Percentiles rank a stretch among this genome's conserved stretches.
These are phyloP conservation scores for Gyrodactylus bullatarudis DNA, from an alignment of 1,140 invertebrate genomes.

Conservation along the genomic window DNA sequence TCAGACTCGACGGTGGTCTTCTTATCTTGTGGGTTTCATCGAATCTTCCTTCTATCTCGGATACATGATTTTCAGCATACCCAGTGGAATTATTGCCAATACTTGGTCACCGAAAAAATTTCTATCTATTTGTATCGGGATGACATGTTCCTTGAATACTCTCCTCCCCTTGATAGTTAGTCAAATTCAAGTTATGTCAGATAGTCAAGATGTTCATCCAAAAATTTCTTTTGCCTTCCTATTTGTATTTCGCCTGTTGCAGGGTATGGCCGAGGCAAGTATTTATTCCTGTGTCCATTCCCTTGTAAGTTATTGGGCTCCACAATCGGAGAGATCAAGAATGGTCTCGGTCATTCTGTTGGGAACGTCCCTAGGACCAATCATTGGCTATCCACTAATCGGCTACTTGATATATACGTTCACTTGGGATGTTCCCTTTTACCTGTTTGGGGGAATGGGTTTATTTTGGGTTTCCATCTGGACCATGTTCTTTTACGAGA, in stretches of 20 bases:
- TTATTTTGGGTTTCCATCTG: not conserved
- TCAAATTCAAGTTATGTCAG: not conserved
- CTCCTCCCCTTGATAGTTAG: not conserved
- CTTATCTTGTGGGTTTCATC: not conserved
- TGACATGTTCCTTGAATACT: not conserved
- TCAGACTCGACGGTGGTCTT: not conserved
- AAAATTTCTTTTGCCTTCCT: not conserved
- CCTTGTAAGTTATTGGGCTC: slow-evolving; percentile 2
- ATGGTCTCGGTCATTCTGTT: not conserved
- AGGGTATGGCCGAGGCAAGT: slow-evolving; percentile 5
- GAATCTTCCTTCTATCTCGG: slow-evolving; percentile 6
- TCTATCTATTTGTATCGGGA: not conserved
- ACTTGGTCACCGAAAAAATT: not conserved
- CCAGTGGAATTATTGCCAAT: not conserved
- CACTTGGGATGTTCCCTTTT: not conserved
- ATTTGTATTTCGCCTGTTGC: not conserved
- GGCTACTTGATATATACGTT: not conserved
- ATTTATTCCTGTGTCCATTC: not conserved
- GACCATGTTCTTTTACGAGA: not conserved
- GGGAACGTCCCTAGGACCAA: slow-evolving; percentile 5
- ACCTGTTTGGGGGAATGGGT: not conserved
- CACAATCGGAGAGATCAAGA: slow-evolving; percentile 1
- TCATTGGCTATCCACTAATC: slow-evolving; percentile 4
- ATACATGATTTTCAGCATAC: slow-evolving; percentile 1
- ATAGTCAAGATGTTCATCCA: not conserved